Base-by-base conservation (phyloP, 2,888 invertebrate species). In the Argynnis bischoffii region DNA sequence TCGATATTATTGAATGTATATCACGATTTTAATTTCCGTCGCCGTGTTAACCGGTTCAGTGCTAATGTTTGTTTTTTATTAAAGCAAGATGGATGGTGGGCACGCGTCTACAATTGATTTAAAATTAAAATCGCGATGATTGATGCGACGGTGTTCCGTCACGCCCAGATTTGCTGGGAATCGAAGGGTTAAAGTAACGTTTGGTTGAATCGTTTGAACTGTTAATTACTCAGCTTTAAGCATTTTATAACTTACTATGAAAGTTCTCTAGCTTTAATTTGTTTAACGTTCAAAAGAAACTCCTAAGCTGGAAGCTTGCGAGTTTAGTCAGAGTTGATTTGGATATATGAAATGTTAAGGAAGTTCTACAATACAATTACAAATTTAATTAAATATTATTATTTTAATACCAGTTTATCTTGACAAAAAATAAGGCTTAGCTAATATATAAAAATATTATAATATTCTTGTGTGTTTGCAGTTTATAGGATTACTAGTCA, bases 51-150 rank as follows among this genome's bases (percentile, higher is more conserved):
- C 69, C 69, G 71, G 71, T 70, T 68, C 70, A 61, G 54, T 68
- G 69, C 64, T 70, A 72, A 75, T 74, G 74, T 75, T 74, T 75
- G 72, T 75, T 78, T 76, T 74, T 74, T 75, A 90, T 92, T 92
- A 92, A 88, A 83, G 75, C 77, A 88, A 90, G 92, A 92, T 90
- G 89, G 89, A 92, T 92, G 86, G 72, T 46, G 72, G 78, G 72
- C 91, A 91, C 91, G 91, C 87, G 83, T 69, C 80, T 72, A 84
- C 86, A 91, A 92, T 92, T 92, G 92, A 92, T 92, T 92, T 86
- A 87, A 88, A 90, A 88, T 88, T 87, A 89, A 91, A 90, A 82
- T 78, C 79, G 78, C 71, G 64, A 81, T 90, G 92, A 92, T 91
- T 84, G 92, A 92, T 90, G 84, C 68, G 73, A 65, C 76, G 76